Evolutionary conservation across 2,888 invertebrate genomes (phyloP).

Genomic region (Unio delphinus): DNA sequence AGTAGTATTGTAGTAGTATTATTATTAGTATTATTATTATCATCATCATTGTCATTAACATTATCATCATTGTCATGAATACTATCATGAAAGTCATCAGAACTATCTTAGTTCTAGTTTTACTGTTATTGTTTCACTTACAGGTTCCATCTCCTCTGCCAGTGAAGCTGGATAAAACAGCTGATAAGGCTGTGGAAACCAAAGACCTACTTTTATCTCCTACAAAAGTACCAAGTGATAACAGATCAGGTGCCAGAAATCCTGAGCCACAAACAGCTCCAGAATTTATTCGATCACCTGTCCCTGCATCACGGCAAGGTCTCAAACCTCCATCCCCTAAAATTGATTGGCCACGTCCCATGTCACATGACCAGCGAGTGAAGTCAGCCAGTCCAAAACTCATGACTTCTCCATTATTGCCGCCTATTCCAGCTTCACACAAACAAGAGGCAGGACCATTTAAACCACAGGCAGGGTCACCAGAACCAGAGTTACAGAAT

Average conservation of each 20-base stretch:
- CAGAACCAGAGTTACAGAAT: slow-evolving; percentile 11
- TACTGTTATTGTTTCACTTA: background rate
- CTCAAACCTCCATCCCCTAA: slow-evolving; percentile 37
- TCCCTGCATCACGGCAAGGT: slow-evolving; percentile 24
- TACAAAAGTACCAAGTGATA: slow-evolving; percentile 16
- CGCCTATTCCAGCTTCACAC: slow-evolving; percentile 29
- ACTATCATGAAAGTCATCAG: background rate
- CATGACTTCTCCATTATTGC: slow-evolving; percentile 17
- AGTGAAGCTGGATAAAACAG: slow-evolving; percentile 38
- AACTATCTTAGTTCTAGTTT: too few relatives aligned
- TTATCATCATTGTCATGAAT: background rate
- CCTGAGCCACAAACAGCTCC: slow-evolving; percentile 40
- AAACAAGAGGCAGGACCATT: slow-evolving; percentile 4
- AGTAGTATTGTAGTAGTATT: too few relatives aligned
- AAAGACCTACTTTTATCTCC: slow-evolving; percentile 12
- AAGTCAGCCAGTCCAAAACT: slow-evolving; percentile 31
- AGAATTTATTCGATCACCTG: slow-evolving; percentile 24
- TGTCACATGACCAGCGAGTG: slow-evolving; percentile 16
- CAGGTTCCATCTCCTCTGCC: slow-evolving; percentile 49
- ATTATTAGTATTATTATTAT: too few relatives aligned
- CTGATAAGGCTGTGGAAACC: slow-evolving; percentile 25
- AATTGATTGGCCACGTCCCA: slow-evolving; percentile 26
- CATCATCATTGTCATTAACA: too few relatives aligned
- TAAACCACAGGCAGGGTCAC: slow-evolving; percentile 6
- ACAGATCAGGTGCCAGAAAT: slow-evolving; percentile 43